phyloP scores from a whole-genome alignment of 30 jellyfish, hydroid and myxozoan species.

The Chironex yamaguchii region DNA sequence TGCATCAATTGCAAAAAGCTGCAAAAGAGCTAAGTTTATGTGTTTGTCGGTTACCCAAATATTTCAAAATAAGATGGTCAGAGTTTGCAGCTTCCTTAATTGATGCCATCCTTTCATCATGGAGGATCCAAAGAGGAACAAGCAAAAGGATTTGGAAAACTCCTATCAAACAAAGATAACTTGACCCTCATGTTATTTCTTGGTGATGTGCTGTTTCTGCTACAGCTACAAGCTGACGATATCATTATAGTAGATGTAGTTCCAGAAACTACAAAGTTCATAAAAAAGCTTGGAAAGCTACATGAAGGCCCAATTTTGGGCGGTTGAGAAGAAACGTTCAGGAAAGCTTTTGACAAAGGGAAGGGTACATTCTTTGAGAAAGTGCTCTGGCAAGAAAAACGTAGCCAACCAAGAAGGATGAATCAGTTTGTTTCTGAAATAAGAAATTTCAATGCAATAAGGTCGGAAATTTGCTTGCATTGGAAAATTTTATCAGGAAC shows the following conservation, averaged over 20 bases:
- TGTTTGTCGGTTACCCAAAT: slow-evolving; percentile 6
- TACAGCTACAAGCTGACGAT: not conserved
- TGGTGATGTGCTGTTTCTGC: not conserved
- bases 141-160: not conserved
- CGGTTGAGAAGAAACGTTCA: slow-evolving; percentile 5
- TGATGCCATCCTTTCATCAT: slow-evolving; percentile 31
- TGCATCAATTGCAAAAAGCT: slow-evolving; percentile 13
- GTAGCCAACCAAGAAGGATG: slow-evolving; percentile 40
- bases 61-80: slow-evolving; percentile 44
- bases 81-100: slow-evolving; percentile 31
- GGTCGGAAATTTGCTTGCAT: slow-evolving; percentile 29
- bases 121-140: no score
- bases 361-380: not conserved
- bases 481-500: slow-evolving; percentile 13
- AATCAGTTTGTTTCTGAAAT: slow-evolving; percentile 50
- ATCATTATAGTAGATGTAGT: not conserved
- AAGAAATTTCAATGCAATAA: slow-evolving; percentile 49
- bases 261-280: not conserved
- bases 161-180: not conserved
- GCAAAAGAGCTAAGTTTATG: not conserved
- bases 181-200: not conserved
- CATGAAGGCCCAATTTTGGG: slow-evolving; percentile 1
- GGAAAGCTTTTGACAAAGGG: not conserved
- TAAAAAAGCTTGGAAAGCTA: not conserved
- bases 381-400: slow-evolving; percentile 7